Conservation (phyloP, 2,113 vertebrate genomes). For the Carassius carassius region DNA sequence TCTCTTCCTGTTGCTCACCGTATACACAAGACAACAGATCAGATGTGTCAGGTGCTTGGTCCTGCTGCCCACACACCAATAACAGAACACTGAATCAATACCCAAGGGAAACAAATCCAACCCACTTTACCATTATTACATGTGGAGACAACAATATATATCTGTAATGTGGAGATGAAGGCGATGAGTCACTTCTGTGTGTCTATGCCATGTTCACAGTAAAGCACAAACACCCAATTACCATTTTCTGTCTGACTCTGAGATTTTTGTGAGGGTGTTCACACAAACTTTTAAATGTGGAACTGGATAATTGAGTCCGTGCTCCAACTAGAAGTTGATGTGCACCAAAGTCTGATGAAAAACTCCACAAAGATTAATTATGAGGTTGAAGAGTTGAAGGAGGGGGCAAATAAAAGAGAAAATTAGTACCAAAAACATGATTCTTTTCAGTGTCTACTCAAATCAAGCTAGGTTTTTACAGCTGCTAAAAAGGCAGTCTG, state of each 20-base stretch:
- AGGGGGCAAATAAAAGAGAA: not conserved
- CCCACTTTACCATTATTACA: constrained; percentile 1
- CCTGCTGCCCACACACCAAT: constrained; percentile 24
- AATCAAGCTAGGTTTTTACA: not conserved
- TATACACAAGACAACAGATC: constrained; percentile 23
- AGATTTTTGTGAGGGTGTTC: not conserved
- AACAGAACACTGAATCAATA: constrained; percentile 6
- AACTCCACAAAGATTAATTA: not conserved
- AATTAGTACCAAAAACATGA: not conserved
- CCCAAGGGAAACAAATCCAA: constrained; percentile 9
- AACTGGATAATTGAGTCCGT: not conserved
- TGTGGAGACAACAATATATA: constrained; percentile 2
- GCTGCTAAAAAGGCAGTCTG: not conserved
- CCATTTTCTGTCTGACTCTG: not conserved
- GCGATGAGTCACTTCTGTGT: not conserved
- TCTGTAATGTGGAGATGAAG: constrained; percentile 8
- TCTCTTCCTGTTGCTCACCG: constrained; percentile 36
- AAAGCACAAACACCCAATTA: not conserved
- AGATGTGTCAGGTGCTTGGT: constrained; percentile 22
- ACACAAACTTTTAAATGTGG: constrained; percentile 2
- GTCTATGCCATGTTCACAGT: not conserved
- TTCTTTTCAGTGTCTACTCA: not conserved
- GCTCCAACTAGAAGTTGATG: constrained; percentile 1
- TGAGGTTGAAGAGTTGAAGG: not conserved
- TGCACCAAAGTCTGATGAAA: not conserved